phyloP scores from a whole-genome alignment of 2,113 vertebrate genomes.

The Syrmaticus mikado region DNA sequence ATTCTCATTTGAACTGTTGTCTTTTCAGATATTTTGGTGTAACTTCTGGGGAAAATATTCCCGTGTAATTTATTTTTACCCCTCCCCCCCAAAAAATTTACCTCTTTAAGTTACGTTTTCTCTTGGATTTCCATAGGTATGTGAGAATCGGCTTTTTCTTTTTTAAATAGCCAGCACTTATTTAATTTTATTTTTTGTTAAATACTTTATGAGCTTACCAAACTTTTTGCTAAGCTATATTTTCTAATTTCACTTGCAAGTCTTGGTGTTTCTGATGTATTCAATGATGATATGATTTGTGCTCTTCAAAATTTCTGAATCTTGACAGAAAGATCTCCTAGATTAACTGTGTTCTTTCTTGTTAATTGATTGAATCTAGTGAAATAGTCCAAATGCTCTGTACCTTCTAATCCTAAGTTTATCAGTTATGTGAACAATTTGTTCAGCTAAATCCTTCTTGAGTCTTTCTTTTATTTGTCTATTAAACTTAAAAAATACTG shows the following conservation, averaged over 20 bases:
- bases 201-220: background rate
- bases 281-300: background rate
- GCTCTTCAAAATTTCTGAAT: background rate
- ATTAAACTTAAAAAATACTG: background rate
- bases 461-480: background rate
- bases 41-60: background rate
- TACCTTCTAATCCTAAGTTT: background rate
- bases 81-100: background rate
- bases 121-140: background rate
- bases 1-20: background rate
- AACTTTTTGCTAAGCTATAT: background rate
- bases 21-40: background rate
- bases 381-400: background rate
- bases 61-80: background rate
- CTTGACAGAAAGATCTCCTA: background rate
- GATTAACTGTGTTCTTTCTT: background rate
- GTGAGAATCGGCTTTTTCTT: background rate
- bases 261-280: background rate
- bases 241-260: background rate
- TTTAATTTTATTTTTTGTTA: background rate
- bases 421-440: background rate
- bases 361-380: background rate
- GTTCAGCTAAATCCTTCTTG: background rate
- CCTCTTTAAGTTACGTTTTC: background rate
- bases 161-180: background rate